These are phyloP conservation scores for Pterocles gutturalis DNA, from an alignment of 2,113 vertebrate genomes.

Conservation along the genomic window DNA sequence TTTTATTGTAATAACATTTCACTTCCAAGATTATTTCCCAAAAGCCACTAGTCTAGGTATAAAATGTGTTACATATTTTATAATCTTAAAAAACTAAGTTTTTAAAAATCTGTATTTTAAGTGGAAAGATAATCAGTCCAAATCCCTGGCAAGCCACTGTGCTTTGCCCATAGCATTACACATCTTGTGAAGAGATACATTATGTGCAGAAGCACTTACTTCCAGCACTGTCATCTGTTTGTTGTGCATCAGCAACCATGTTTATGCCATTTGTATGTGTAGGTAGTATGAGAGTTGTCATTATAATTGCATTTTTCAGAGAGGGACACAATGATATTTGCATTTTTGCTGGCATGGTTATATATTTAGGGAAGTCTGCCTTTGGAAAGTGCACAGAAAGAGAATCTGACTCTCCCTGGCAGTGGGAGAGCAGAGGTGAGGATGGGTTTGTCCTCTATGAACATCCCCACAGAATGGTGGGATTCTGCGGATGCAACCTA, in stretches of 20 bases:
- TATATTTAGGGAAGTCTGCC: not conserved
- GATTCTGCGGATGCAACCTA: not conserved
- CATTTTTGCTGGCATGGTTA: not conserved
- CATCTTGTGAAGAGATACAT: rapidly evolving
- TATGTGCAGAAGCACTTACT: not conserved
- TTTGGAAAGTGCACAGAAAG: not conserved
- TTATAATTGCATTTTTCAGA: not conserved
- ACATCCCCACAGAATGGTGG: rapidly evolving
- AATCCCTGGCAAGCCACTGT: rapidly evolving
- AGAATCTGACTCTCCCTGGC: not conserved
- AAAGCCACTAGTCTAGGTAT: rapidly evolving
- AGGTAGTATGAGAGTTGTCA: not conserved
- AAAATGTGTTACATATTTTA: not conserved
- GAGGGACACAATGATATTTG: not conserved
- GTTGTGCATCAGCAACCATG: not conserved
- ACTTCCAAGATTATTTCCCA: not conserved
- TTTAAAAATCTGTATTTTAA: not conserved
- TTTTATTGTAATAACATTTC: not conserved
- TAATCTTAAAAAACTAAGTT: not conserved
- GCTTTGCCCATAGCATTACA: not conserved
- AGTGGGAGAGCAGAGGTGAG: not conserved
- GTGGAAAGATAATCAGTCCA: not conserved
- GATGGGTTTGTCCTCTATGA: not conserved
- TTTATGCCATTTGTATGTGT: not conserved
- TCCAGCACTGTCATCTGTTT: not conserved